Evolutionary conservation across 30 jellyfish, hydroid and myxozoan genomes (phyloP), one percentile per base, ranked within the genome.

Genomic region (Pseudorhiza aurosa): DNA sequence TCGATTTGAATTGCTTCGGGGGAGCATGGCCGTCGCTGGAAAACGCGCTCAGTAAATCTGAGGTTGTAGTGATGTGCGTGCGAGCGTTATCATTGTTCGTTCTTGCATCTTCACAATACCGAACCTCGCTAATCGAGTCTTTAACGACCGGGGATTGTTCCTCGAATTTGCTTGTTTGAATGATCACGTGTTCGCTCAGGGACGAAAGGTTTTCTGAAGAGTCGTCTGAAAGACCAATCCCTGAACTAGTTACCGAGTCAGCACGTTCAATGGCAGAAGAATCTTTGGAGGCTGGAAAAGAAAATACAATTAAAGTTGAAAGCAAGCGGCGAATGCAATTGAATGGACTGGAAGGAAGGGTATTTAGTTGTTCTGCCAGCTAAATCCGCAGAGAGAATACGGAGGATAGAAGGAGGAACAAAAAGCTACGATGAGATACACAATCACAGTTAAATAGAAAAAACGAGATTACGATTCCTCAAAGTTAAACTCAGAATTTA

Each of bases 111-210:
- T 87, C 96, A 47, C 18, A 19, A 53, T 89, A 88, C 15, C 89
- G 83, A 31, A 91, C 33, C 63, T 85, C 98, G 68, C 87, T 83
- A 26, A 91, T 81, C n/a, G 87, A 82, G 70, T 91, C 93, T 28
- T 64, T 26, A 1, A 91, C 96, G 1, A 39, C 27, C 29, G 96
- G 45, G 37, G 88, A 28, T 12, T 86, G 88, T 43, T 67, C 87
- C 37, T 91, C 94, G 68, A 91, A 91, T 21, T 78, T 58, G 64
- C 96, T 91, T 10, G 98, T 91, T 29, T 83, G 83, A 9, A 91
- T 87, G 8, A 84, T 71, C 10, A 91, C 95, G 30, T 91, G 88
- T 35, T 88, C 87, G 75, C 65, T 49, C 4, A 81, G 27, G 15
- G 95, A 45, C 37, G 92, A 36, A 4, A 73, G 45, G 46, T 57